phyloP scores from a whole-genome alignment of 2,113 vertebrate genomes.

The Ia io region DNA sequence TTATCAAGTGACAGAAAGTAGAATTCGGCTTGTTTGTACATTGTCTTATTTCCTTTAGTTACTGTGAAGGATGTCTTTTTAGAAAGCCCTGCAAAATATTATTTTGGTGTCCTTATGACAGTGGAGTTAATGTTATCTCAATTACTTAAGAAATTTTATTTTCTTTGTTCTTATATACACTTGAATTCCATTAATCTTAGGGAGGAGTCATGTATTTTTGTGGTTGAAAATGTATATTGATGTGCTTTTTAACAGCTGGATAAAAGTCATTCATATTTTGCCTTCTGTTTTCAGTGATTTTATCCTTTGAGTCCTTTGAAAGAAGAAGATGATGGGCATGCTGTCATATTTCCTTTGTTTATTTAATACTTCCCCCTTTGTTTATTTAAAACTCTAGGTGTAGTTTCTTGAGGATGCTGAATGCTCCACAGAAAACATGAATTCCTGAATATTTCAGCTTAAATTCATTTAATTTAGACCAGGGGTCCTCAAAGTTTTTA shows the following conservation, averaged over 20 bases:
- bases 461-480: neutral
- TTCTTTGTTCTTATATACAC: neutral
- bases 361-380: neutral
- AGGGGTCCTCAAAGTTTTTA: too few relatives aligned
- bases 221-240: conserved; percentile 8
- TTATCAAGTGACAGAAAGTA: conserved; percentile 4
- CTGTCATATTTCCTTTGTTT: neutral
- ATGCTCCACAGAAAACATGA: neutral
- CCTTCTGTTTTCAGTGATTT: neutral
- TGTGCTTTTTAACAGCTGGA: conserved; percentile 7
- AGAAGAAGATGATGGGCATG: neutral
- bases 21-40: conserved; percentile 9
- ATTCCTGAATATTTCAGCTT: neutral
- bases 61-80: neutral
- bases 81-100: neutral
- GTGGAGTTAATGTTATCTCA: neutral
- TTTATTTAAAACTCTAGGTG: neutral
- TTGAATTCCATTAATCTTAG: conserved; percentile 12
- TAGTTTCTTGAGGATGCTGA: neutral
- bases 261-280: conserved; percentile 17
- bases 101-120: neutral
- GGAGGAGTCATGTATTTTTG: neutral
- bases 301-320: conserved; percentile 9
- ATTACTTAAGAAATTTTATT: neutral
- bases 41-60: conserved; percentile 33